phyloP scores from a whole-genome alignment of 2,113 vertebrate species.

The Siniperca chuatsi region DNA sequence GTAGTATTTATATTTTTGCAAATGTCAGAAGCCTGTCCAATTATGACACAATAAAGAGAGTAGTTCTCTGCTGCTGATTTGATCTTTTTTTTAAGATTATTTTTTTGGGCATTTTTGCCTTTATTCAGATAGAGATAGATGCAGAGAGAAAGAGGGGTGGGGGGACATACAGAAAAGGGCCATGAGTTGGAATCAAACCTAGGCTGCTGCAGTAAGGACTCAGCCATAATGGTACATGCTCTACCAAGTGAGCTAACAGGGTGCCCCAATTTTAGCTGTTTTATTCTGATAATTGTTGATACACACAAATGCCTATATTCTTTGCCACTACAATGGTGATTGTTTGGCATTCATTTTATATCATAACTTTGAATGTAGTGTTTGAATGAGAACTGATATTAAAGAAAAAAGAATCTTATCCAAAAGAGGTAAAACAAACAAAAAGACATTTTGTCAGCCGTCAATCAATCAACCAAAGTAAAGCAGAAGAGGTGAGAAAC shows the following conservation, averaged over 20 bases:
- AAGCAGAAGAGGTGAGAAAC: not conserved
- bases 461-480: not conserved
- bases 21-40: slow-evolving; percentile 22
- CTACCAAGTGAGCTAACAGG: too few relatives aligned
- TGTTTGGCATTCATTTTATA: not conserved
- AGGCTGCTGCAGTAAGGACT: too few relatives aligned
- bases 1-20: slow-evolving; percentile 3
- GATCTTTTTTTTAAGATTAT: too few relatives aligned
- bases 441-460: not conserved
- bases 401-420: not conserved
- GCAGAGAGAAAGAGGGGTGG: too few relatives aligned
- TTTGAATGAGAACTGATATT: not conserved
- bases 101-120: too few relatives aligned
- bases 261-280: not conserved
- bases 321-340: not conserved
- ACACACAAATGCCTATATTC: not conserved
- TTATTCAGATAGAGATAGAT: too few relatives aligned
- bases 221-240: too few relatives aligned
- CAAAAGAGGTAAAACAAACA: not conserved
- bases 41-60: slow-evolving; percentile 25
- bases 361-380: not conserved
- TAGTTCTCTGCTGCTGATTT: not conserved
- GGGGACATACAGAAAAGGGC: too few relatives aligned
- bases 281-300: not conserved
- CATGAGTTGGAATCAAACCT: too few relatives aligned